Evolutionary conservation across 2,888 invertebrate species (phyloP).

Genomic region (Heliconius sara): DNA sequence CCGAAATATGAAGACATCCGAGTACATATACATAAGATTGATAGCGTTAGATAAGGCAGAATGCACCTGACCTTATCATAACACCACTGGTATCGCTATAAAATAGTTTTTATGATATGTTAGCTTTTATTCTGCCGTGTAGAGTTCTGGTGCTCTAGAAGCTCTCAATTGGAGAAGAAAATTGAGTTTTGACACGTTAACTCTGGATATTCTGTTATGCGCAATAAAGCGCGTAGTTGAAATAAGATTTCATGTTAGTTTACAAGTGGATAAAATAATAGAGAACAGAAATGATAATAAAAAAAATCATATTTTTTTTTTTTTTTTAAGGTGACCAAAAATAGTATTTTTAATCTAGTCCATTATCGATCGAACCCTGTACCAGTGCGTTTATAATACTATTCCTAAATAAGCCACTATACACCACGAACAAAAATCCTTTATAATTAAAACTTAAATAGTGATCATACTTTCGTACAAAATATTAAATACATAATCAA

Average conservation of each 20-base stretch:
- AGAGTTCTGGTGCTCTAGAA: too few relatives aligned
- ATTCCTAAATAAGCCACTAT: not conserved
- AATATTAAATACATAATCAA: conserved; percentile 18
- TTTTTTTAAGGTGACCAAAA: too few relatives aligned
- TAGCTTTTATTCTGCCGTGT: not conserved
- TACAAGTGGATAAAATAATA: too few relatives aligned
- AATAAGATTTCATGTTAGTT: too few relatives aligned
- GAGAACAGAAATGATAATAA: too few relatives aligned
- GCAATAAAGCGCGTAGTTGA: too few relatives aligned
- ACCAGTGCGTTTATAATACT: not conserved
- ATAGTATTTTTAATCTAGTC: too few relatives aligned
- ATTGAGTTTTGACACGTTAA: too few relatives aligned
- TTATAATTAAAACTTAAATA: not conserved
- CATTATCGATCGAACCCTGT: not conserved
- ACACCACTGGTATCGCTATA: not conserved
- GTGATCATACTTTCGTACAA: not conserved
- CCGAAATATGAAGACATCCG: not conserved
- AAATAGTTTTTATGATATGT: not conserved
- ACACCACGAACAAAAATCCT: not conserved
- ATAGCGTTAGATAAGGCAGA: not conserved
- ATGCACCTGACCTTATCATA: not conserved
- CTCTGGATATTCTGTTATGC: too few relatives aligned
- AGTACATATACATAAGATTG: not conserved
- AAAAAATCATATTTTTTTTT: too few relatives aligned
- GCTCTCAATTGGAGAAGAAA: not conserved